Evolutionary conservation across 2,797 vertebrate genomes (phyloP).

Genomic region (Chelmon rostratus): DNA sequence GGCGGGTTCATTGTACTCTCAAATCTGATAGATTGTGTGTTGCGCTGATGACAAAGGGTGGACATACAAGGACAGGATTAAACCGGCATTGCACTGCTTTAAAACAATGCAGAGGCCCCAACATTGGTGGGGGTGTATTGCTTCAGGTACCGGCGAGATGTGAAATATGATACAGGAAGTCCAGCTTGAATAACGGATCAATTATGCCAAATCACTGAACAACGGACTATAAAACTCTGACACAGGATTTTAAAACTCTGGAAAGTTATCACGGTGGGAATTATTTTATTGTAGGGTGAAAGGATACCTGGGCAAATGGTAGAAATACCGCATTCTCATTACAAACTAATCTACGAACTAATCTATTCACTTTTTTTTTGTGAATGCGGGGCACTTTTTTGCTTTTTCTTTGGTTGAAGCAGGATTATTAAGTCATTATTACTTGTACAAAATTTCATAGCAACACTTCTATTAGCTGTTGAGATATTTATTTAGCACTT

Average conservation of each 20-base stretch:
- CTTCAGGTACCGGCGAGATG: neutral
- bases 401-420: too few species aligned
- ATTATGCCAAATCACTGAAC: neutral
- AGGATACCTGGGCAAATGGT: neutral
- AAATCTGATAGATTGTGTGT: constrained; percentile 44
- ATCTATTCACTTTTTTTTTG: neutral
- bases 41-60: constrained; percentile 24
- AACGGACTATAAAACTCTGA: neutral
- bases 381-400: too few species aligned
- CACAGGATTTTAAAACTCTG: neutral
- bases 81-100: neutral
- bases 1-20: constrained; percentile 30
- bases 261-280: neutral
- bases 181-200: neutral
- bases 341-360: neutral
- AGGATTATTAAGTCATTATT: too few species aligned
- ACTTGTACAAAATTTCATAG: neutral
- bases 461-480: neutral
- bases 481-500: neutral
- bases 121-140: neutral
- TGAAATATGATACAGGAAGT: accelerated
- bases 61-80: constrained; percentile 18
- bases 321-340: neutral
- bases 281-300: neutral
- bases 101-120: neutral